A percentile compares a stretch with the other conserved stretches of the same genome.
Evolutionary conservation across 2,113 vertebrate genomes (phyloP).

Genomic region (Nothocercus nigrocapillus): DNA sequence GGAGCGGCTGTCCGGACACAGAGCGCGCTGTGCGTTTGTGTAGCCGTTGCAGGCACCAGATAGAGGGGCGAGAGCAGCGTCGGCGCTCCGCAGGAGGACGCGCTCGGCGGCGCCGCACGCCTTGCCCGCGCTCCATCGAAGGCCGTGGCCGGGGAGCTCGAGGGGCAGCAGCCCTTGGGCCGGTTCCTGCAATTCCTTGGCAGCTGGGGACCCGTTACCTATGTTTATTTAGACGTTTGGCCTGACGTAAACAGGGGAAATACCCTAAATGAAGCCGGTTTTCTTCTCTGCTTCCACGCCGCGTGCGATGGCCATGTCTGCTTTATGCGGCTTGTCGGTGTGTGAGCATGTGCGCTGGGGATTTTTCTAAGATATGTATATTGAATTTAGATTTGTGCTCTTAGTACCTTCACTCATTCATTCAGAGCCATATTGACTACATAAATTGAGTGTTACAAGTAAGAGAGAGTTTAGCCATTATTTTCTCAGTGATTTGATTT

Average conservation of each 20-base stretch:
- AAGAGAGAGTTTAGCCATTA: constrained; percentile 81
- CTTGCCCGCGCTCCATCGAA: no score
- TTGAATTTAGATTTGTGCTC: constrained; percentile 77
- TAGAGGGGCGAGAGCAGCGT: no score
- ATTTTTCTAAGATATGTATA: constrained; percentile 63
- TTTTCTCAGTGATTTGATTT: constrained; percentile 80
- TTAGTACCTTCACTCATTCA: constrained; percentile 75
- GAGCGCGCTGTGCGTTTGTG: no score
- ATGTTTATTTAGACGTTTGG: neutral
- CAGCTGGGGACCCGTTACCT: neutral
- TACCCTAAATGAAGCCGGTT: neutral
- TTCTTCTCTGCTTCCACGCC: neutral
- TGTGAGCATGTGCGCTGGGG: neutral
- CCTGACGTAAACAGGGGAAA: neutral
- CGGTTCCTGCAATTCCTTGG: neutral
- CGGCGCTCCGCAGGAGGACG: no score
- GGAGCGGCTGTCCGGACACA: neutral
- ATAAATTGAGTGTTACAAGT: constrained; percentile 81
- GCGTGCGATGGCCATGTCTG: fast-evolving
- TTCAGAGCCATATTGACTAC: constrained; percentile 73
- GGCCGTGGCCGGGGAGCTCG: no score
- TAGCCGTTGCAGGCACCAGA: no score
- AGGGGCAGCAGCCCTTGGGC: no score
- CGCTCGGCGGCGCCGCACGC: no score
- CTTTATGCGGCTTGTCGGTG: neutral